Evolutionary conservation across 2,113 vertebrate species (phyloP), one percentile per base, ranked within the genome.

Genomic region (Corydoras maculifer): DNA sequence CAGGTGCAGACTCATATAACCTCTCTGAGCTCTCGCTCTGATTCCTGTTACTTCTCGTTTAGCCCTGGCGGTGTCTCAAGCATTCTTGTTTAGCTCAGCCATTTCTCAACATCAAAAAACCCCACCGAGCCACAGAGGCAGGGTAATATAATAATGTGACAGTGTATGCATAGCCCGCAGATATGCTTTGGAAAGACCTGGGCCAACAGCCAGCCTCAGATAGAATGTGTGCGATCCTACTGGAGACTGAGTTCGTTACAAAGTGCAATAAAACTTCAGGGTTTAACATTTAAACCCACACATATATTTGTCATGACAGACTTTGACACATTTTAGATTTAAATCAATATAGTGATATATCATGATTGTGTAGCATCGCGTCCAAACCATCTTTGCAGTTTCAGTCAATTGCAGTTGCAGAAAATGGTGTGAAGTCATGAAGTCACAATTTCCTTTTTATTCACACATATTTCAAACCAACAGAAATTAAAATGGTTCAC

Each of bases 1-100:
- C 77, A 73, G 77, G 66, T 75, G 66, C 74, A 69, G 53, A 72
- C 67, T 62, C 59, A 48, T 70, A 62, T 57, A 65, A 69, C 68
- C 43, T 48, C 70, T 51, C 57, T 50, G 9, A 15, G 48, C 25
- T 55, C 59, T 55, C 32, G 60, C 54, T 4, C 67, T 71, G 70
- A 67, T 69, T 69, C 50, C 75, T 77, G 11, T 31, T 50, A 12
- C 61, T 57, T 49, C 48, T 29, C 25, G 57, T 50, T 9, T 15
- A 61, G 55, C 49, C 11, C 12, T 49, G 50, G 57, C 53, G 48
- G 29, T n/a, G 13, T 61, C 29, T 65, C 15, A 58, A 48, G 0
- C 4, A 35, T 58, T 49, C 68, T 64, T 29, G 58, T 64, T 48
- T 59, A 66, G 61, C 31, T 65, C 65, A 13, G 60, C 59, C 35